phyloP scores from a whole-genome alignment of 2,113 vertebrate genomes.

The Picathartes gymnocephalus region DNA sequence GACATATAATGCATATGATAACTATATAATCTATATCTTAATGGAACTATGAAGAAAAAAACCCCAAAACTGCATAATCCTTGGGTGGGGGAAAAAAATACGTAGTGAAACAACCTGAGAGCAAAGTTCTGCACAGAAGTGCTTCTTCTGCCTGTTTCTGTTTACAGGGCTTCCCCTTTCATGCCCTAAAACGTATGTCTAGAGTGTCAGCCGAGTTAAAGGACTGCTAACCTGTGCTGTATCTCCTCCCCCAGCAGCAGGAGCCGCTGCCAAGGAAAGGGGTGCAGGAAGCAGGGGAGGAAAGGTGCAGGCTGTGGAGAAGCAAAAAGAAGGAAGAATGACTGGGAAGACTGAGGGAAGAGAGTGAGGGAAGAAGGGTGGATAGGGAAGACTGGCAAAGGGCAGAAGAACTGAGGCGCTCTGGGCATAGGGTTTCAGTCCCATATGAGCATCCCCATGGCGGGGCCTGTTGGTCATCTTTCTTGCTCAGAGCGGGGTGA shows the following conservation, averaged over 20 bases:
- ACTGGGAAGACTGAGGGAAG: neutral
- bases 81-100: neutral
- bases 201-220: neutral
- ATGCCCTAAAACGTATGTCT: neutral
- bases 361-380: neutral
- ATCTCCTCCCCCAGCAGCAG: neutral
- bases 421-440: neutral
- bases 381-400: neutral
- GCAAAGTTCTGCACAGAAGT: neutral
- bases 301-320: neutral
- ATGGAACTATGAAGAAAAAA: neutral
- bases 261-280: neutral
- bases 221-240: neutral
- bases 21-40: neutral
- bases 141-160: neutral
- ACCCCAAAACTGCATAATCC: neutral
- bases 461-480: neutral
- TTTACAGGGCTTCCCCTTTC: neutral
- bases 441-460: neutral
- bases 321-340: neutral
- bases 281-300: neutral
- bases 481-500: neutral
- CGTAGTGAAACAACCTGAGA: neutral
- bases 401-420: neutral
- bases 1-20: neutral